Base-by-base conservation (phyloP, 2,888 invertebrate genomes). In the Mellilla xanthometata region DNA sequence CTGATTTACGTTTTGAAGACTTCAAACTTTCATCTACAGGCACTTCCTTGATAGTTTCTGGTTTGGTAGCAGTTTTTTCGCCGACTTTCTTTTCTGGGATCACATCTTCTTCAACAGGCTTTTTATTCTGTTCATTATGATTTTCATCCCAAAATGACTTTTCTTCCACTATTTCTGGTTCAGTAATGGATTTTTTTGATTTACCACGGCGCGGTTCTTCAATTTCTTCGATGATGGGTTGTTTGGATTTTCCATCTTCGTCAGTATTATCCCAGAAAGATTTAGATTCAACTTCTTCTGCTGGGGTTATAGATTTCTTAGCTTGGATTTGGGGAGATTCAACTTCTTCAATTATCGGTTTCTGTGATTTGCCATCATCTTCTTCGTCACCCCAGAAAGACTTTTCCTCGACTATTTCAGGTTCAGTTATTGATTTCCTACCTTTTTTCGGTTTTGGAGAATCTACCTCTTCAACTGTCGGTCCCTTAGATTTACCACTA, bases 71-170 rank as follows among this genome's bases (percentile, higher is more conserved):
- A 41, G 69, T 66, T 34, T 81, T 83, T 51, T 76, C 65, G 19
- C 72, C 80, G 22, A 66, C 62, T 59, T 81, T 72, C 56, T 67
- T 68, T 58, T 83, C 66, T 40, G 60, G 50, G 27, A 72, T 54
- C 2, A 76, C 38, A 48, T 86, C 83, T 62, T 84, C 77, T 8
- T 77, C 54, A 1, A 72, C 42, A 2, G 74, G 72, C 42, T 77
- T 66, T 26, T 75, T 76, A 31, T 65, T 65, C 35, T 72, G 66
- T 54, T 84, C 81, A 33, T 82, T 77, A 35, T 81, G 71, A 29
- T 83, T 84, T 53, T 88, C 85, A 52, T 88, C 88, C 82, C 82
- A 85, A 49, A 84, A 58, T 5, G 80, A 78, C 23, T 81, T 84
- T 38, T 77, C 78, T 67, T 83, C 80, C 0, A 65, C 71, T 76